Conservation (phyloP, 2,888 invertebrate genomes). For the Aquatica leii region DNA sequence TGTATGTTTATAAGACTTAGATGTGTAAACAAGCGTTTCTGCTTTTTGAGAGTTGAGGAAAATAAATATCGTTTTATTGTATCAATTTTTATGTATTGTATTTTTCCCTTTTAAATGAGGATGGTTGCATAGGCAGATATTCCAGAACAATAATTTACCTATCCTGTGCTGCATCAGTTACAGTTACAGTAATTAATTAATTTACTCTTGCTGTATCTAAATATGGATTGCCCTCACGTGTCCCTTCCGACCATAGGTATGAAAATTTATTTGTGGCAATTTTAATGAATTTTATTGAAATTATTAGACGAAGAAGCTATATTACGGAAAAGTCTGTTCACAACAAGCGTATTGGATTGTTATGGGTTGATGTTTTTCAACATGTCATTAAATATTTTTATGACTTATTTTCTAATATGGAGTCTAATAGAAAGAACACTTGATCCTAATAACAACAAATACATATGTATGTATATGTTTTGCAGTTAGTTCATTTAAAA, state of each 20-base stretch:
- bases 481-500: neutral
- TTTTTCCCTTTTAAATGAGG: slow-evolving; percentile 3
- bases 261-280: slow-evolving; percentile 16
- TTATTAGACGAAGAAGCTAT: slow-evolving; percentile 7
- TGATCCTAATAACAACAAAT: neutral
- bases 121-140: slow-evolving; percentile 17
- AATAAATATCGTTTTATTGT: too few species aligned
- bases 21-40: too few species aligned
- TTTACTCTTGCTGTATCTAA: slow-evolving; percentile 8
- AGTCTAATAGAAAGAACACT: neutral
- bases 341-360: slow-evolving; percentile 3
- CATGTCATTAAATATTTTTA: neutral
- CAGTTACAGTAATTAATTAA: neutral
- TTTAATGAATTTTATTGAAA: slow-evolving; percentile 5
- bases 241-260: slow-evolving; percentile 2
- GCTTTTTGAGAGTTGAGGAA: too few species aligned
- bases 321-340: slow-evolving; percentile 11
- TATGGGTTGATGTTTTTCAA: slow-evolving; percentile 16
- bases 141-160: slow-evolving; percentile 9
- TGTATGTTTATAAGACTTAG: too few species aligned
- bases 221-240: slow-evolving; percentile 12
- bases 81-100: too few species aligned
- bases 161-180: neutral
- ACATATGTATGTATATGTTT: neutral
- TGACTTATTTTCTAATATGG: neutral